Evolutionary conservation across 2,888 invertebrate genomes (phyloP), one percentile per base, ranked within the genome.

Genomic region (Lepidochrysops patricia): DNA sequence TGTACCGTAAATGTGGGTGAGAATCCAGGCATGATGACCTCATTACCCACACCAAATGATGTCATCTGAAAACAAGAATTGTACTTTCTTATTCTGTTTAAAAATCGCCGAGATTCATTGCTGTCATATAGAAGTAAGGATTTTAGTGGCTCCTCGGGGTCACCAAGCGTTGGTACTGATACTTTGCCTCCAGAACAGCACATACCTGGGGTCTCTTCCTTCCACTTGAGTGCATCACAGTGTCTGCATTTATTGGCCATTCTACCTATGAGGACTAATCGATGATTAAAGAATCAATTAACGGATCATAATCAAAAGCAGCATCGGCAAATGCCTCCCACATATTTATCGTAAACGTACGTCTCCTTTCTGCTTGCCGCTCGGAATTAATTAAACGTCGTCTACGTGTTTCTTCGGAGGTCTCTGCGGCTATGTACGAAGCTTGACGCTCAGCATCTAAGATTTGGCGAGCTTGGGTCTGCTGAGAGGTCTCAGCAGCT

Each of bases 1-100:
- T 74, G 68, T 0, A 75, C 48, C 1, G 63, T 69, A 62, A 72
- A 73, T 1, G 70, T 69, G 3, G 68, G 60, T 2, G 61, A 66
- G 64, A 70, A 70, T 58, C 67, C 68, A 12, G 67, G 67, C 67
- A 67, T 67, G 0, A 34, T 5, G 0, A 72, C 61, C 25, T 63
- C 61, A 0, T 65, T 67, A 29, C 56, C 66, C 5, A 63, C 68
- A 1, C 69, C 68, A 67, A 70, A 70, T 12, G 70, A 72, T 4
- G 70, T 70, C 68, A 70, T 68, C 7, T 67, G 66, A 48, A 70
- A 71, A n/a, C 57, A 43, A 2, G 58, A 58, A 57, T 60, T 62
- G 26, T 62, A 61, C 12, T 57, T 59, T 52, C 59, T 35, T 35
- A 57, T 61, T 35, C 15, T 29, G 15, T 32, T 61, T 43, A 57